Percentiles rank a stretch among this genome's conserved stretches.
Conservation (phyloP, 1,140 invertebrate species). For the Charaxes varanes region DNA sequence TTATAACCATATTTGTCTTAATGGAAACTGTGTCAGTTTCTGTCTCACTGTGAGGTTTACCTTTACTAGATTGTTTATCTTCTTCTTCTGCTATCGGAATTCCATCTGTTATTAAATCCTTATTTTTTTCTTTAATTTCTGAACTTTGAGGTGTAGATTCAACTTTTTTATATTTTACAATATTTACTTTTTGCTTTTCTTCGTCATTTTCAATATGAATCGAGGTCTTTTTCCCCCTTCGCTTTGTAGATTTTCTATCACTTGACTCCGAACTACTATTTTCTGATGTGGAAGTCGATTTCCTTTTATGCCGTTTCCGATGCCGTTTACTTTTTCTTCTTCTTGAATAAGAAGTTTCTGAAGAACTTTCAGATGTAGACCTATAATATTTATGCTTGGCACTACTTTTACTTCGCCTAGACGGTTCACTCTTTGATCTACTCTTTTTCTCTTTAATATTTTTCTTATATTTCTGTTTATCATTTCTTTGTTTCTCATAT, state of each 20-base stretch:
- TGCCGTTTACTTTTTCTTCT: slow-evolving; percentile 53
- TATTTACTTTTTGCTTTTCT: slow-evolving; percentile 62
- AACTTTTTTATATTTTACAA: slow-evolving; percentile 55
- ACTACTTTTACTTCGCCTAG: slow-evolving; percentile 42
- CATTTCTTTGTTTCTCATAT: slow-evolving; percentile 27
- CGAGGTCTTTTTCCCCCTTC: slow-evolving; percentile 63
- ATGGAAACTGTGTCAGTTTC: slow-evolving; percentile 67
- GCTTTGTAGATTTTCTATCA: slow-evolving; percentile 50
- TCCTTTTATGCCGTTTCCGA: slow-evolving; percentile 49
- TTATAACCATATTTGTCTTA: slow-evolving; percentile 67
- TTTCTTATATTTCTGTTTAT: slow-evolving; percentile 36
- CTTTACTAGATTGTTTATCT: slow-evolving; percentile 42
- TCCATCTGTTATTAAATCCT: slow-evolving; percentile 28
- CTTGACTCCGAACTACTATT: slow-evolving; percentile 60
- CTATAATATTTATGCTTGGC: slow-evolving; percentile 36
- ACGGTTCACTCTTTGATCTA: slow-evolving; percentile 65
- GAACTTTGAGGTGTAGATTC: slow-evolving; percentile 26
- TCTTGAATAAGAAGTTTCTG: slow-evolving; percentile 45
- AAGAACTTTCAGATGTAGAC: slow-evolving; percentile 55
- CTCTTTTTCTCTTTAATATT: slow-evolving; percentile 43
- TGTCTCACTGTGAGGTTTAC: slow-evolving; percentile 61
- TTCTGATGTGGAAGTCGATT: slow-evolving; percentile 40
- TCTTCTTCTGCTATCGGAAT: slow-evolving; percentile 30
- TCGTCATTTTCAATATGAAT: slow-evolving; percentile 65
- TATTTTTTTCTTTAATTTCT: slow-evolving; percentile 32